phyloP scores from a whole-genome alignment of 2,113 vertebrate genomes.

The Ageneiosus marmoratus region DNA sequence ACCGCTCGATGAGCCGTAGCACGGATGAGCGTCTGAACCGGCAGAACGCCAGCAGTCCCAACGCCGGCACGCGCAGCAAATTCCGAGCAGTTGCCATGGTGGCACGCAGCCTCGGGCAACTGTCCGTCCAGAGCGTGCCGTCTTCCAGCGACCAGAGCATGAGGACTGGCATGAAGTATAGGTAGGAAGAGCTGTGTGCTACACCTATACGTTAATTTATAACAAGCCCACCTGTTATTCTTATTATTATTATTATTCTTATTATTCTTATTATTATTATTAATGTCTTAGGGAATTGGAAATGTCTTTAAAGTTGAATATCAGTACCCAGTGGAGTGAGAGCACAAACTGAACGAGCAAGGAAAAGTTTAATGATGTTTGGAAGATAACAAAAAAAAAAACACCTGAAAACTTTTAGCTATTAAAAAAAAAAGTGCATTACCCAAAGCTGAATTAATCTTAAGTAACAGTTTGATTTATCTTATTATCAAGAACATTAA shows the following conservation, averaged over 20 bases:
- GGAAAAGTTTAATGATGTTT: background rate
- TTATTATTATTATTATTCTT: background rate
- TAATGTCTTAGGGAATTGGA: background rate
- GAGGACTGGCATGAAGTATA: slow-evolving; percentile 91
- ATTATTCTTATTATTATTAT: background rate
- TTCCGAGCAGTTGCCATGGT: slow-evolving; percentile 94
- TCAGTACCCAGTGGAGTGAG: background rate
- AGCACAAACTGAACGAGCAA: background rate
- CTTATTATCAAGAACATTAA: background rate
- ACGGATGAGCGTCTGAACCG: slow-evolving; percentile 86
- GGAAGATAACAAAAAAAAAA: background rate
- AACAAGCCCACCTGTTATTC: background rate
- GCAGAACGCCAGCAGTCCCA: slow-evolving; percentile 87
- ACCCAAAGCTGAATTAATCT: background rate
- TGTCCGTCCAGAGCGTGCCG: slow-evolving; percentile 83
- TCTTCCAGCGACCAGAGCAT: slow-evolving; percentile 79
- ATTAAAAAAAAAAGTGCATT: background rate
- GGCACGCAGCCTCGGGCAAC: slow-evolving; percentile 91
- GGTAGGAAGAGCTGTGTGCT: slow-evolving; percentile 74
- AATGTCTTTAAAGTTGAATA: background rate
- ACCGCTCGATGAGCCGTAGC: slow-evolving; percentile 84
- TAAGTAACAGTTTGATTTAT: background rate
- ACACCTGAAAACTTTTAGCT: background rate
- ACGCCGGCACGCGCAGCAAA: slow-evolving; percentile 82
- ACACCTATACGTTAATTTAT: background rate